These are phyloP conservation scores for Formica aserva DNA, from an alignment of 2,888 invertebrate species.

Conservation along the genomic window DNA sequence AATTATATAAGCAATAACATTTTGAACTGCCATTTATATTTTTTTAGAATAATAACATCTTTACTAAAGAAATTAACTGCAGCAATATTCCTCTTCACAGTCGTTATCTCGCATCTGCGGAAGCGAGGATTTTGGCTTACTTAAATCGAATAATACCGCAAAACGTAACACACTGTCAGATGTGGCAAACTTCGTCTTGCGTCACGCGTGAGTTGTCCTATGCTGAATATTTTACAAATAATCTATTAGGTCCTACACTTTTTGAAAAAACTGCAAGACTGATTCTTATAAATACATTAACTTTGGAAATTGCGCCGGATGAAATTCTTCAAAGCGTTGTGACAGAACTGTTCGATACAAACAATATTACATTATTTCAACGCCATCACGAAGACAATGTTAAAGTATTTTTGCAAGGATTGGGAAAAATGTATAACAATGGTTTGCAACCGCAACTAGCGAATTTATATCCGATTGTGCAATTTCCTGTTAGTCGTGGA, in stretches of 20 bases:
- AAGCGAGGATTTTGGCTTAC: constrained; percentile 86
- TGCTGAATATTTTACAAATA: constrained; percentile 96
- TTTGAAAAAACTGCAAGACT: constrained; percentile 94
- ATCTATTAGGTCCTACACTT: constrained; percentile 89
- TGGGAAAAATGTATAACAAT: constrained; percentile 91
- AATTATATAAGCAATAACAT: no score
- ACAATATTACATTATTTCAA: constrained; percentile 86
- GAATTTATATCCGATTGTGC: constrained; percentile 91
- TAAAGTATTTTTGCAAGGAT: constrained; percentile 88
- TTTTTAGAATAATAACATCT: constrained; percentile 88
- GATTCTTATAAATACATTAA: constrained; percentile 93
- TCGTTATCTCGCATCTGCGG: constrained; percentile 91
- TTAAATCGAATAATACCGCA: constrained; percentile 89
- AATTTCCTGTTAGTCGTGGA: constrained; percentile 93
- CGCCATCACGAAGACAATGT: constrained; percentile 89
- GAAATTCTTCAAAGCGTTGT: constrained; percentile 78
- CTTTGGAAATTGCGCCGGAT: constrained; percentile 96
- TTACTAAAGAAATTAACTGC: constrained; percentile 94
- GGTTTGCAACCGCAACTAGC: constrained; percentile 92
- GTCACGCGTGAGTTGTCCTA: constrained; percentile 87
- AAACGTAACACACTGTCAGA: constrained; percentile 81
- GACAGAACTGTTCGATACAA: no score
- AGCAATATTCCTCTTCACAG: constrained; percentile 97
- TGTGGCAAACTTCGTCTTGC: no score
- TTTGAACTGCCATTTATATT: constrained; percentile 74